Evolutionary conservation across 2,888 invertebrate genomes (phyloP).

Genomic region (Horisme vitalbata): DNA sequence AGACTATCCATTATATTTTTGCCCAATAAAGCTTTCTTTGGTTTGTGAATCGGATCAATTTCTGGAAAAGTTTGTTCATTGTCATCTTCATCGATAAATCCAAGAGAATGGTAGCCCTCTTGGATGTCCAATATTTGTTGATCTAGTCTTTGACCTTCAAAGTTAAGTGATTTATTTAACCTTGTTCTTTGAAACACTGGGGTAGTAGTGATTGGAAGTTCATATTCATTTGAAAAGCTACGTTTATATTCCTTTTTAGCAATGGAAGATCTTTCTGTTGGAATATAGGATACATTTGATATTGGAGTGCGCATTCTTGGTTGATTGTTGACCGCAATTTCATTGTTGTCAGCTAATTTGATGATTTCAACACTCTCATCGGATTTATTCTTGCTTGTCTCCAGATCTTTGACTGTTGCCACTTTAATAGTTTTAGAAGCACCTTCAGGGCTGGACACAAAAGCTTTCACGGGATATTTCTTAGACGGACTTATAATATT

Average conservation of each 20-base stretch:
- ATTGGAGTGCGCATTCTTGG: conserved; percentile 77
- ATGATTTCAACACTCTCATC: conserved; percentile 76
- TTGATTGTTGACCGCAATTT: conserved; percentile 76
- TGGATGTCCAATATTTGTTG: conserved; percentile 79
- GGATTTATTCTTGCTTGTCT: conserved; percentile 69
- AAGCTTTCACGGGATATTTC: conserved; percentile 72
- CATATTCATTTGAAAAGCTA: conserved; percentile 68
- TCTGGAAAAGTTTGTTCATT: conserved; percentile 43
- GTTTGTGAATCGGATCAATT: conserved; percentile 63
- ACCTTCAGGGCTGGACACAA: conserved; percentile 67
- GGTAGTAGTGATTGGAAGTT: conserved; percentile 57
- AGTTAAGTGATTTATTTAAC: conserved; percentile 75
- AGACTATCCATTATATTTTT: conserved; percentile 79
- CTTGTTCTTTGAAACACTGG: conserved; percentile 78
- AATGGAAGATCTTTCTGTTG: conserved; percentile 62
- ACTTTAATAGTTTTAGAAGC: conserved; percentile 69
- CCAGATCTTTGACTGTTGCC: conserved; percentile 75
- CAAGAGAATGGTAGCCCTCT: conserved; percentile 73
- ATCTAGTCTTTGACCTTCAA: conserved; percentile 73
- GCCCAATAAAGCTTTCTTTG: conserved; percentile 68
- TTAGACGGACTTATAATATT: conserved; percentile 76
- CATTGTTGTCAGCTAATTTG: conserved; percentile 70
- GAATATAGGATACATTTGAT: conserved; percentile 69
- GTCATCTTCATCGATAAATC: conserved; percentile 71
- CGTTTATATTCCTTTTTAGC: conserved; percentile 61